phyloP scores from a whole-genome alignment of 2,888 invertebrate genomes.

The Deladenus siricidicola region DNA sequence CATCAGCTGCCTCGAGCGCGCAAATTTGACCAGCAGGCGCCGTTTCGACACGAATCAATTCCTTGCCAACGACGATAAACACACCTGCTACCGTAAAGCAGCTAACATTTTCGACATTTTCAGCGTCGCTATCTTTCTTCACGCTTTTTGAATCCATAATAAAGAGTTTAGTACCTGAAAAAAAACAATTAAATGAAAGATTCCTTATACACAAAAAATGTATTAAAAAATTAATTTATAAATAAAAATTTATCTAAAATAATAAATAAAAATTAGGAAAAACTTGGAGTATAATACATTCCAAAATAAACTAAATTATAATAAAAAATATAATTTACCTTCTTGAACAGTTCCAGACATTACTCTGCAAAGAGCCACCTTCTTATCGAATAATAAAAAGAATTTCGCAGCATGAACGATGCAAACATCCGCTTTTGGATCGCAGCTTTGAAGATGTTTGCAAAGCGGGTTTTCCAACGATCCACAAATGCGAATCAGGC shows the following conservation, averaged over 20 bases:
- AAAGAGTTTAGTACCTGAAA: conserved; percentile 8
- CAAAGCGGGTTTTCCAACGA: conserved; percentile 62
- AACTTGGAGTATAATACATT: too few relatives aligned
- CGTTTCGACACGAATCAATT: conserved; percentile 67
- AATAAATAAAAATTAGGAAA: not conserved
- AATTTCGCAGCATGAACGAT: conserved; percentile 43
- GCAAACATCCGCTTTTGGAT: conserved; percentile 10
- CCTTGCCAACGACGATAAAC: conserved; percentile 85
- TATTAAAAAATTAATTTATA: too few relatives aligned
- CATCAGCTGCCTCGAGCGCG: conserved; percentile 30
- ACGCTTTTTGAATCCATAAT: conserved; percentile 6
- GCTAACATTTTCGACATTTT: not conserved
- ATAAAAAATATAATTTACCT: conserved; percentile 8
- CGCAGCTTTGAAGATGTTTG: conserved; percentile 55
- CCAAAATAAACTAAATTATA: not conserved
- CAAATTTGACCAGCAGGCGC: conserved; percentile 41
- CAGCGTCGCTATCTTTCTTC: too few relatives aligned
- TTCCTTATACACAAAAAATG: too few relatives aligned
- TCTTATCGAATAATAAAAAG: conserved; percentile 25
- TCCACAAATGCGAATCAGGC: not conserved
- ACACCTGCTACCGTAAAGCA: conserved; percentile 63
- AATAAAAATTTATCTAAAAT: not conserved
- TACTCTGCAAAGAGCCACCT: conserved; percentile 40
- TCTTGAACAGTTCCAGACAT: conserved; percentile 36
- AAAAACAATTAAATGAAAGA: not conserved